A percentile compares a stretch with the other conserved stretches of the same genome.
Evolutionary conservation across 2,888 invertebrate species (phyloP).

Genomic region (Drosophila acutilabella): DNA sequence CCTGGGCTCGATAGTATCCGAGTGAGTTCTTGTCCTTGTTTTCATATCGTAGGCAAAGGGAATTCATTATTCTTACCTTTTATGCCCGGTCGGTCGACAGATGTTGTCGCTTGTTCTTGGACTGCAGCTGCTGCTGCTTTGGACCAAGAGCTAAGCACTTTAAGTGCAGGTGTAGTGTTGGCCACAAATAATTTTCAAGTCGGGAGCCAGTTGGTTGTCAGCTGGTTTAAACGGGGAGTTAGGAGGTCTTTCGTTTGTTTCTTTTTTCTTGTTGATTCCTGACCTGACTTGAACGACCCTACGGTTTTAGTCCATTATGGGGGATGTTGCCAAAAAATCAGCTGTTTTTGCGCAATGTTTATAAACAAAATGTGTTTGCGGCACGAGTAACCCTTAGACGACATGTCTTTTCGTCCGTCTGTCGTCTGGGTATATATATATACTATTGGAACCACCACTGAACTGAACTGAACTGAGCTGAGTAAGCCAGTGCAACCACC

Average conservation of each 20-base stretch:
- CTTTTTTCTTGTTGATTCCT: conserved; percentile 27
- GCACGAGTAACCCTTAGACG: conserved; percentile 71
- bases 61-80: conserved; percentile 52
- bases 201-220: conserved; percentile 13
- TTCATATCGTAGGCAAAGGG: conserved; percentile 14
- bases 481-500: conserved; percentile 50
- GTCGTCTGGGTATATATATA: conserved; percentile 55
- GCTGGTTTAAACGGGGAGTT: conserved; percentile 24
- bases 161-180: conserved; percentile 57
- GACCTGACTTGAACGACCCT: conserved; percentile 48
- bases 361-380: conserved; percentile 69
- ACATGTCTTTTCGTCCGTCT: conserved; percentile 46
- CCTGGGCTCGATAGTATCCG: neutral
- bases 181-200: conserved; percentile 8
- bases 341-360: conserved; percentile 79
- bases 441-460: conserved; percentile 77
- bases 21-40: conserved; percentile 24
- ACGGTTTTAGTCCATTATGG: conserved; percentile 29
- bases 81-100: conserved; percentile 29
- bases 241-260: conserved; percentile 7
- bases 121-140: conserved; percentile 9
- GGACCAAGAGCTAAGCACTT: conserved; percentile 49
- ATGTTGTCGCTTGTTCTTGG: conserved; percentile 19
- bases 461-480: conserved; percentile 33
- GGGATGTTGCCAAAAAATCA: conserved; percentile 77